Base-by-base conservation (phyloP, 2,113 vertebrate species). In the Tenebrosternarchus preto region DNA sequence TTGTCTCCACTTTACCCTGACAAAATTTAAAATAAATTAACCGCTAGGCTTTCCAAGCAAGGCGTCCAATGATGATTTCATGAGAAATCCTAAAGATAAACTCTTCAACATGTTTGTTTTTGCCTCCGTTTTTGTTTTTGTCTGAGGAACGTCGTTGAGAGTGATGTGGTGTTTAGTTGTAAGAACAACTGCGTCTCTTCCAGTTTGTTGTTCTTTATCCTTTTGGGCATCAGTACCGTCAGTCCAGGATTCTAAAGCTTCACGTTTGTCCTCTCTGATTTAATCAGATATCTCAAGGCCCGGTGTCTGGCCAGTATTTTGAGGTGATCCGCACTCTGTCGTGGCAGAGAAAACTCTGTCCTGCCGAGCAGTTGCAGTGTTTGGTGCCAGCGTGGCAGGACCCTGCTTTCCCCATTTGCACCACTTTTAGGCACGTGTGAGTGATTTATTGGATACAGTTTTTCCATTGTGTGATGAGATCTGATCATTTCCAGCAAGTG, bases 391-490 rank as follows among this genome's bases (percentile, higher is more conserved):
- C 4, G 7, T 7, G 27, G 20, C 27, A 33, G 27, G 27, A 31
- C 3, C 24, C 15, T 66, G 63, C 63, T 66, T 66, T 66, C 31
- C 16, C 27, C 31, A 31, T 33, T 16, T 66, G 27, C 31, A 16
- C 27, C 29, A 66, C 19, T 66, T 15, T 31, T 66, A 31, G 63
- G 63, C 63, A 17, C 15, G 33, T 19, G 27, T 66, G 63, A 66
- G 63, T 66, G 63, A 66, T 66, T 66, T 66, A 19, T 66, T 66
- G 63, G 31, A 20, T 66, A 66, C 31, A 66, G 33, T 29, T 27
- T 63, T 27, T 63, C 25, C 60, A 27, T 24, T 63, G 60, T 63
- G 63, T 19, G 27, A 66, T 19, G 63, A 66, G 63, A 66, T 64
- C 27, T 16, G 25, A 64, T 64, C 29, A 64, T 27, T 64, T 64